These are phyloP conservation scores for Esox lucius DNA, from an alignment of 2,797 vertebrate species.

Conservation along the genomic window DNA sequence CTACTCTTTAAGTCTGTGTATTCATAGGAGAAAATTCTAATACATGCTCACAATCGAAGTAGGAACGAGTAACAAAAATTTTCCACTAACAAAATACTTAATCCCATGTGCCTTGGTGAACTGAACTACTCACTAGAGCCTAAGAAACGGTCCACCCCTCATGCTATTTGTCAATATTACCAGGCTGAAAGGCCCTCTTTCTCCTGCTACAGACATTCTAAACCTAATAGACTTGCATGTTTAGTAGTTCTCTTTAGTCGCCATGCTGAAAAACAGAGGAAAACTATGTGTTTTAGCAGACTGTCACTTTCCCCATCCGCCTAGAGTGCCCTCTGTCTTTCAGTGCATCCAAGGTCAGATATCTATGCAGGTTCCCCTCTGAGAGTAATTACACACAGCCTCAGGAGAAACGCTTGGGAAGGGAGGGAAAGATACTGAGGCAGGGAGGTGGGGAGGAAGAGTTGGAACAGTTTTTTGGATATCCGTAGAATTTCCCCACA, in stretches of 20 bases:
- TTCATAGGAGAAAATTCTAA: no score
- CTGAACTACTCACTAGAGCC: no score
- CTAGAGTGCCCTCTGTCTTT: slow-evolving; percentile 61
- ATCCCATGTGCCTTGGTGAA: no score
- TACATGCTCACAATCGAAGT: no score
- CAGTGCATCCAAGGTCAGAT: slow-evolving; percentile 65
- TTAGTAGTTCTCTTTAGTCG: background rate
- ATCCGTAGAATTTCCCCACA: background rate
- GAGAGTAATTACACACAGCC: slow-evolving; percentile 74
- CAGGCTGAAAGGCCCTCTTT: no score
- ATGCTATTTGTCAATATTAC: no score
- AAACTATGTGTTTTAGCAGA: background rate
- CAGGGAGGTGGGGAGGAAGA: slow-evolving; percentile 32
- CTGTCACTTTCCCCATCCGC: slow-evolving; percentile 27
- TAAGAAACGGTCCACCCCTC: no score
- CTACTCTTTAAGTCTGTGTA: no score
- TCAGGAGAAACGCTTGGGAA: slow-evolving; percentile 32
- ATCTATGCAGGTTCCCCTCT: slow-evolving; percentile 63
- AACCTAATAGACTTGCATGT: no score
- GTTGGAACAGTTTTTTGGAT: slow-evolving; percentile 4
- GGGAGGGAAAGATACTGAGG: background rate
- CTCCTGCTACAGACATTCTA: no score
- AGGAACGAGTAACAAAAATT: no score
- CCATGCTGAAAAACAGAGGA: background rate
- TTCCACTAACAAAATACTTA: no score